Percentiles rank a stretch among this genome's conserved stretches.
These are phyloP conservation scores for Hirundo rustica DNA, from an alignment of 2,797 vertebrate genomes.

Conservation along the genomic window DNA sequence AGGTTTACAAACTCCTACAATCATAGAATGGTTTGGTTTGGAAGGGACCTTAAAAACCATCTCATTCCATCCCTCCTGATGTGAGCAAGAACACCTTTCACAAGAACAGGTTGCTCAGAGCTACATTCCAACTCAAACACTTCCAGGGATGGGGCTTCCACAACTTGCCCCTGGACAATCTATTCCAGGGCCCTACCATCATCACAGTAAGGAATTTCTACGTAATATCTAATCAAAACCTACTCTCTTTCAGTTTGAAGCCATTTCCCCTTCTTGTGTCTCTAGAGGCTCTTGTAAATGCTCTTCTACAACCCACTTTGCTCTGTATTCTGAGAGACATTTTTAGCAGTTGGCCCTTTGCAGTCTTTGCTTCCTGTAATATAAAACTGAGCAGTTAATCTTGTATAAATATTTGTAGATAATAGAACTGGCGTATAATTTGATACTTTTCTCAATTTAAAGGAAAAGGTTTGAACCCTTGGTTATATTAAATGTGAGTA, in stretches of 20 bases:
- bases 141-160: not conserved
- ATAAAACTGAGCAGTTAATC: conserved; percentile 24
- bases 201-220: not conserved
- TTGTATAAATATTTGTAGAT: conserved; percentile 52
- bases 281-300: not conserved
- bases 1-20: not conserved
- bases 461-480: conserved; percentile 10
- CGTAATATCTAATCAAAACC: not conserved
- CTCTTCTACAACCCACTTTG: not conserved
- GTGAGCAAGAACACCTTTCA: not conserved
- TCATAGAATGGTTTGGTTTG: not conserved
- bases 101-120: not conserved
- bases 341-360: not conserved
- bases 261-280: not conserved
- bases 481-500: conserved; percentile 36
- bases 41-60: not conserved
- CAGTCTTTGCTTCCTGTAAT: not conserved
- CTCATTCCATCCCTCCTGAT: not conserved
- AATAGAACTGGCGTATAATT: not conserved
- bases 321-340: not conserved
- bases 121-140: not conserved
- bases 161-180: not conserved
- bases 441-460: conserved; percentile 30
- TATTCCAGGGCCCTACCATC: not conserved
- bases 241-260: not conserved